Base-by-base conservation (phyloP, 2,888 invertebrate genomes). In the Leptinotarsa tumamoca region DNA sequence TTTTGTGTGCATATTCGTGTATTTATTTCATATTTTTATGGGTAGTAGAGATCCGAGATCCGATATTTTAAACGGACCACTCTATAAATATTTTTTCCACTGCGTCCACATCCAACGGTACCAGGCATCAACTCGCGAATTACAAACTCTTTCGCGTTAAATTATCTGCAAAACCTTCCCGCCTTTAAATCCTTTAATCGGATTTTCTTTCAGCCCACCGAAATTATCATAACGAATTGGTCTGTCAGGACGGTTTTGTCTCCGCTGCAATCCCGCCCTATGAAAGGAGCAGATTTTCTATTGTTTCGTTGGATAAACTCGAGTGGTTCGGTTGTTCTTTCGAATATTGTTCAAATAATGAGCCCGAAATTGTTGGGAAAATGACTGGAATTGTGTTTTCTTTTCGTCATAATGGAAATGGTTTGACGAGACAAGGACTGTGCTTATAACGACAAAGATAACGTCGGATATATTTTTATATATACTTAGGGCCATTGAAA, bases 211-310 rank as follows among this genome's bases (percentile, higher is more conserved):
- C 54, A 54, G 17, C 17, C 54, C 54, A 4, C 18, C 10, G 54
- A 17, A 54, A 54, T 54, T 54, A 54, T 54, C 54, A 54, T 54
- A 54, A 54, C 18, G 18, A 54, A 54, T 54, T 54, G 54, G n/a
- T 1, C 18, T 54, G 54, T 54, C 18, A n/a, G 54, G 54, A n/a
- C 4, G 54, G 54, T 54, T 54, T 54, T 54, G 17, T 54, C 54
- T 54, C 10, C 18, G 10, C 17, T 4, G 18, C 17, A 0, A 17
- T 4, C 4, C 52, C 52, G 5, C 15, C 52, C 52, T 52, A 2
- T 17, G 17, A 4, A n/a, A 17, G 5, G 54, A 18, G 18, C 17
- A n/a, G 17, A 7, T 54, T 54, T 17, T 17, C 18, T 54, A 54
- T 54, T 54, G n/a, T 54, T 54, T 4, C 5, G 18, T 54, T 18